These are phyloP conservation scores for Apocrypta bakeri DNA, from an alignment of 1,140 invertebrate genomes.

Conservation along the genomic window DNA sequence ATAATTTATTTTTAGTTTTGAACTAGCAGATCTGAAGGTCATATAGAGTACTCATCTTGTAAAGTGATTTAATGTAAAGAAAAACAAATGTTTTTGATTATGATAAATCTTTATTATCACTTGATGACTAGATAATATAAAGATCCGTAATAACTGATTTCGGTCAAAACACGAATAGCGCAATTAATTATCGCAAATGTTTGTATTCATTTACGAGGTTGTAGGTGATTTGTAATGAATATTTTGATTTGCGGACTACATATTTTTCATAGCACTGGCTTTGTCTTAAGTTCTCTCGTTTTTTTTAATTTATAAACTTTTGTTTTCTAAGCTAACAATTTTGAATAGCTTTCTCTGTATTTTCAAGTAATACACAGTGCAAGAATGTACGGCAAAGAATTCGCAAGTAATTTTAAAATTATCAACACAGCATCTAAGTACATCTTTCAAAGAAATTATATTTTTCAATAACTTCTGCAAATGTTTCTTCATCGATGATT, in stretches of 20 bases:
- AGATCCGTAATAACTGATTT: constrained; percentile 70
- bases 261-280: constrained; percentile 33
- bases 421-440: neutral
- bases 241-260: constrained; percentile 29
- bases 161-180: constrained; percentile 60
- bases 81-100: constrained; percentile 59
- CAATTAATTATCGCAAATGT: constrained; percentile 46
- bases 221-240: constrained; percentile 6
- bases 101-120: constrained; percentile 73
- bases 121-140: constrained; percentile 73
- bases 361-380: neutral
- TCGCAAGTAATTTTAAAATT: neutral
- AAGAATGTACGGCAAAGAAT: neutral
- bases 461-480: neutral
- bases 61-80: neutral
- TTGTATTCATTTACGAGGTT: constrained; percentile 41
- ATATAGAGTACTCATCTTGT: too few relatives aligned
- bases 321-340: too few relatives aligned
- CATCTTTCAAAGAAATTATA: neutral
- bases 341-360: neutral
- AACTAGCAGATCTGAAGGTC: too few relatives aligned
- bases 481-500: too few relatives aligned
- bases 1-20: too few relatives aligned
- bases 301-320: constrained; percentile 9
- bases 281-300: constrained; percentile 7